Base-by-base conservation (phyloP, 1,140 invertebrate genomes). In the Lineus longissimus region DNA sequence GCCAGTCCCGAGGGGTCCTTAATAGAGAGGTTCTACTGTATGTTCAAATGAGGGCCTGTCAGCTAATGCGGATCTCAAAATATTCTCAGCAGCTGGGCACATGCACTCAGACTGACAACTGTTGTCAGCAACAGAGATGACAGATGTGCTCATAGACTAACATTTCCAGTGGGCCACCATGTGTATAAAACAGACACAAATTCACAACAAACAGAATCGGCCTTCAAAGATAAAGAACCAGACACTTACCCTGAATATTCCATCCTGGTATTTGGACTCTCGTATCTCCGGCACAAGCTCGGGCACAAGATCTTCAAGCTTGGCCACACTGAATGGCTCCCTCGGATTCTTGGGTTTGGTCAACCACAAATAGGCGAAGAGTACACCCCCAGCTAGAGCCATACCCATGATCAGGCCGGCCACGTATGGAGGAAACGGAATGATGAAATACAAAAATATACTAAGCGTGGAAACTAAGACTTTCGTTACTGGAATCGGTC, bases 401-500 rank as follows among this genome's bases (percentile, higher is more conserved):
- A 60, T 36, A 27, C 79, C 79, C 23, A 71, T 65, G 7, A 81
- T 59, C 51, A 79, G 54, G n/a, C 79, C 79, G 40, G 71, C 73
- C 9, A 79, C 11, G 59, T 70, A 81, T 9, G 76, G 70, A 23
- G 79, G 77, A 30, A 79, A 55, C 1, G 79, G 79, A 22, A 78
- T 27, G 43, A 78, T 70, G 31, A 76, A 55, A 36, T 74, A 79
- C 7, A 73, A 41, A 63, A 79, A 71, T 7, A 76, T 23, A 27
- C 65, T 43, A 19, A 72, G 25, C 0, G 61, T 57, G n/a, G 67
- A 25, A 40, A 63, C 54, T 40, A 67, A 9, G 29, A 73, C 23
- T 63, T 67, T 68, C 15, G 67, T 65, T 36, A 68, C 62, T 25
- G 72, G 73, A n/a, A n/a, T n/a, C 11, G 74, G 23, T 7, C 11